Evolutionary conservation across 1,140 invertebrate genomes (phyloP).

Genomic region (Zaprionus nigranus): DNA sequence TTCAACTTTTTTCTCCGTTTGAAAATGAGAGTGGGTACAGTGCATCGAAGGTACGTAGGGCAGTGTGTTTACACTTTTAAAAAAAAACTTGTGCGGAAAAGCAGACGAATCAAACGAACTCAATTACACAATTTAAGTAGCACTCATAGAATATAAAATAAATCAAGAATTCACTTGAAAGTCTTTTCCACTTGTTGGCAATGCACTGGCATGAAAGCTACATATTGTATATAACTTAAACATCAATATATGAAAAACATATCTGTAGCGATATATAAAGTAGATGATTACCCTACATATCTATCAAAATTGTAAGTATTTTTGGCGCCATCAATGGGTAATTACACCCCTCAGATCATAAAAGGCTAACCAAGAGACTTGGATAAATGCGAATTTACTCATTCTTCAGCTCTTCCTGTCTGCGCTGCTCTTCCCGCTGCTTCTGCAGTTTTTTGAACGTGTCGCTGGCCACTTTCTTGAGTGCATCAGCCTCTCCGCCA

Average conservation of each 20-base stretch:
- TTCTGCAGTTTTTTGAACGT: constrained; percentile 57
- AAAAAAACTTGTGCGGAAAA: background rate
- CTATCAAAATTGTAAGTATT: background rate
- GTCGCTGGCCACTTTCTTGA: constrained; percentile 74
- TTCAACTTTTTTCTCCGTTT: background rate
- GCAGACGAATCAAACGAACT: background rate
- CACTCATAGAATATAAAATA: background rate
- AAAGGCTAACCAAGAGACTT: constrained; percentile 12
- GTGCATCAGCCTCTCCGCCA: constrained; percentile 64
- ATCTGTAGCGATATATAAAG: background rate
- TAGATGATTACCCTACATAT: background rate
- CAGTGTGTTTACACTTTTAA: constrained; percentile 23
- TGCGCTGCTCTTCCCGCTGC: constrained; percentile 44
- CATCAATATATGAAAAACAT: background rate
- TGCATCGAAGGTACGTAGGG: constrained; percentile 20
- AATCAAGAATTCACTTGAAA: background rate
- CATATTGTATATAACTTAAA: background rate
- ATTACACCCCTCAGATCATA: background rate
- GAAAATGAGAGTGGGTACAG: constrained; percentile 28
- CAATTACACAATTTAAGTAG: background rate
- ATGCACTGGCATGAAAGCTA: background rate
- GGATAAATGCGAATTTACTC: constrained; percentile 48
- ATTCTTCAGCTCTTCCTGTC: constrained; percentile 3
- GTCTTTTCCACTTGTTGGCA: background rate
- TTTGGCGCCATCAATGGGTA: background rate